Conservation (phyloP, 2,113 vertebrate genomes). For the Macrotus californicus region DNA sequence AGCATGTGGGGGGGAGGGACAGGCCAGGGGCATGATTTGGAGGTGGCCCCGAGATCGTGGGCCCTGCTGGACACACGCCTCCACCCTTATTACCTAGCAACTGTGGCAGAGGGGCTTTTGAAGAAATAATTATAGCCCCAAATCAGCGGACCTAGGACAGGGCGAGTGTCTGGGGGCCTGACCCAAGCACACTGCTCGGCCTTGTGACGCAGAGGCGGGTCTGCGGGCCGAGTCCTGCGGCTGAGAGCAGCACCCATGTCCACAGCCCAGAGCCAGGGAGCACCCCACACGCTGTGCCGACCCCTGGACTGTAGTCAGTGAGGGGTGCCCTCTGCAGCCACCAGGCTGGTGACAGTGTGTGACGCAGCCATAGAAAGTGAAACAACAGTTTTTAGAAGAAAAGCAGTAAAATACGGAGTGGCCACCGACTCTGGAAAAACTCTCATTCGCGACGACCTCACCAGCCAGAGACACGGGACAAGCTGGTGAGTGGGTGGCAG, state of each 20-base stretch:
- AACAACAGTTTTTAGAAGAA: not conserved
- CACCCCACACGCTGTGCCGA: fast-evolving
- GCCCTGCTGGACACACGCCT: not conserved
- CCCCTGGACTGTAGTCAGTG: fast-evolving
- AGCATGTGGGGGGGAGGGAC: not conserved
- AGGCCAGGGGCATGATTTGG: not conserved
- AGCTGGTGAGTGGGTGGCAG: not conserved
- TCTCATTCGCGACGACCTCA: not conserved
- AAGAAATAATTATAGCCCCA: not conserved
- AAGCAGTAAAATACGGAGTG: not conserved
- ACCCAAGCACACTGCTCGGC: fast-evolving
- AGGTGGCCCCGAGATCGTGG: not conserved
- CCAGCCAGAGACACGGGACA: not conserved
- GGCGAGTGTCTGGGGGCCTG: too few relatives aligned
- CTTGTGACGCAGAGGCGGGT: not conserved
- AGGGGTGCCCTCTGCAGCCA: not conserved
- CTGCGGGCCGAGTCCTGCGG: not conserved
- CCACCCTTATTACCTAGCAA: not conserved
- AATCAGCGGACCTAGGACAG: not conserved
- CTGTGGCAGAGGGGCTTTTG: not conserved
- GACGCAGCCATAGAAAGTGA: not conserved
- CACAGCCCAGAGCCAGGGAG: not conserved
- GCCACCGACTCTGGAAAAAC: too few relatives aligned
- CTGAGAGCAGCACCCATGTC: not conserved
- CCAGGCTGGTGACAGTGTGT: too few relatives aligned